These are phyloP conservation scores for Platysteira castanea DNA, from an alignment of 2,113 vertebrate species.

Conservation along the genomic window DNA sequence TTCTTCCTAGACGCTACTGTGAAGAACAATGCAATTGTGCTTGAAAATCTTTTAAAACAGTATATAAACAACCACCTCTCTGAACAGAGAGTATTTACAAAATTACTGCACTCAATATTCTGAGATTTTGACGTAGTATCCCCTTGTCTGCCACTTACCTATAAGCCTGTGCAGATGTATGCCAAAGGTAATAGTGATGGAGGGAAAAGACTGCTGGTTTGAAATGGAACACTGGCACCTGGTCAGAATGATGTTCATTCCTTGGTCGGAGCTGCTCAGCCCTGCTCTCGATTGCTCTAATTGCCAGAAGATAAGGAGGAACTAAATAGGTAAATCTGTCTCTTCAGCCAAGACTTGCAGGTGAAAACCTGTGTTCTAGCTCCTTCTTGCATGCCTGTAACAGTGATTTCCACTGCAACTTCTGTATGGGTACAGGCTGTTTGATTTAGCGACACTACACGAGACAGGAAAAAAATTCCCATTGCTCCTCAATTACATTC, in stretches of 20 bases:
- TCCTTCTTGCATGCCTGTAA: not conserved
- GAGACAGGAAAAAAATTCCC: not conserved
- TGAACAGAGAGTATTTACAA: not conserved
- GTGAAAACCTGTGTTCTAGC: not conserved
- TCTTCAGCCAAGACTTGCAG: not conserved
- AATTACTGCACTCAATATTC: not conserved
- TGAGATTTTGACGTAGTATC: not conserved
- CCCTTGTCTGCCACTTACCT: not conserved
- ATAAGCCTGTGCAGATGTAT: not conserved
- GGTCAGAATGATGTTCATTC: not conserved
- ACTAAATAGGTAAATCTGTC: not conserved
- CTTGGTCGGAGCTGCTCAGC: not conserved
- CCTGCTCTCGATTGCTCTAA: not conserved
- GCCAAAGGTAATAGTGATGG: not conserved
- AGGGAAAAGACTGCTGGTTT: not conserved
- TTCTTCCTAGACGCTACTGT: not conserved
- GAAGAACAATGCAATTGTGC: not conserved
- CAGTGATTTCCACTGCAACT: not conserved
- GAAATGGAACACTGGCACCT: not conserved
- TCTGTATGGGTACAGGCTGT: not conserved
- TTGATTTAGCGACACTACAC: not conserved
- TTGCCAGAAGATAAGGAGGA: not conserved
- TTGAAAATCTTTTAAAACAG: not conserved
- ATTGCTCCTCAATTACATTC: not conserved
- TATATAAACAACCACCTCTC: not conserved